Evolutionary conservation across 2,113 vertebrate species (phyloP).

Genomic region (Campylomormyrus numenius): DNA sequence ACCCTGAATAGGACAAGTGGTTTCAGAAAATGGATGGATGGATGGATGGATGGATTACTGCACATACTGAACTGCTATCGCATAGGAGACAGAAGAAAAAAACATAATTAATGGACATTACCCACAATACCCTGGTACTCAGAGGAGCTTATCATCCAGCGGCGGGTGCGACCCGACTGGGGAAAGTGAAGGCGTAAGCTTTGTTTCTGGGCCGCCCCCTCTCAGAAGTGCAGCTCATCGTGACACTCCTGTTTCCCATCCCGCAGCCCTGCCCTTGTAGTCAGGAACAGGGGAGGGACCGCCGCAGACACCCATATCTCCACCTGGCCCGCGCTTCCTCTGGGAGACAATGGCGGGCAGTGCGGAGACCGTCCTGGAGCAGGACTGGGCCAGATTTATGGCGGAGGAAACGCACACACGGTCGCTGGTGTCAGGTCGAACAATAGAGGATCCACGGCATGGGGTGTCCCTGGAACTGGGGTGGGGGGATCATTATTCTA

Average conservation of each 20-base stretch:
- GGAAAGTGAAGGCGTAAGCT: background rate
- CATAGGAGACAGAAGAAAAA: background rate
- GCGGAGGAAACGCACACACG: slow-evolving; percentile 66
- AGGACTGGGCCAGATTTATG: slow-evolving; percentile 68
- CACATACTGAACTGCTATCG: background rate
- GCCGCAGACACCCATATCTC: slow-evolving; percentile 8
- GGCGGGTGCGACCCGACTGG: background rate
- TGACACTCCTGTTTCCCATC: slow-evolving; percentile 33
- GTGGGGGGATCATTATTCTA: slow-evolving; percentile 47
- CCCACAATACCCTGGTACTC: background rate
- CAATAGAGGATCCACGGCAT: slow-evolving; percentile 72
- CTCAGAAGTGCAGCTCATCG: background rate
- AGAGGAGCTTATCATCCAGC: background rate
- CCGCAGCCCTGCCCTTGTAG: slow-evolving; percentile 18
- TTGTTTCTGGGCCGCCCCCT: slow-evolving; percentile 5
- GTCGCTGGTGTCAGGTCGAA: slow-evolving; percentile 57
- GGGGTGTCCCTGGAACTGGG: slow-evolving; percentile 42
- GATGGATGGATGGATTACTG: background rate
- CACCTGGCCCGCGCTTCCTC: slow-evolving; percentile 40
- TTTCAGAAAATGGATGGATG: no score
- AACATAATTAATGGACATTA: background rate
- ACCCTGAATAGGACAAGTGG: no score
- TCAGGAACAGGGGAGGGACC: background rate
- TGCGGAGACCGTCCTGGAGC: slow-evolving; percentile 45
- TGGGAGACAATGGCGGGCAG: slow-evolving; percentile 53